Evolutionary conservation across 2,888 invertebrate genomes (phyloP), one percentile per base, ranked within the genome.

Genomic region (Congeria kusceri): DNA sequence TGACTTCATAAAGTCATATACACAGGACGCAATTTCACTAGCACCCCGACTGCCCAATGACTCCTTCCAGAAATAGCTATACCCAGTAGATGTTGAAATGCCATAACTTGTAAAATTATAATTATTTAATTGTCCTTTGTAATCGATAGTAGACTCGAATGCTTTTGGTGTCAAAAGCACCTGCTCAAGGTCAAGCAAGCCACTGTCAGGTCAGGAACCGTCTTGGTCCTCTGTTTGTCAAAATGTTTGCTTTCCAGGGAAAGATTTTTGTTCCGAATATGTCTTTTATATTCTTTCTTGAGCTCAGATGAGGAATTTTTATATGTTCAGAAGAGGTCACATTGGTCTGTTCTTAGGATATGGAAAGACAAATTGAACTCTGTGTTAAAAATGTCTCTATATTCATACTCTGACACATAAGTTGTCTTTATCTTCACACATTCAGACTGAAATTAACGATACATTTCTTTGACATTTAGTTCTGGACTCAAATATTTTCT

Each of bases 361-460:
- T 80, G 78, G 39, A 85, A 85, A 13, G 68, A 72, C 28, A 76
- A 25, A 46, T 83, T 85, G 46, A 71, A 83, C 47, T 79, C 69
- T 9, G 28, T 28, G 18, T 58, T 56, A 59, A 83, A 85, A 15
- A 85, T 73, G 18, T 65, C 44, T 39, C 77, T 65, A 47, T 77
- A 78, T 56, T 80, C 5, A 61, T 28, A 72, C 27, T 32, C 63
- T 47, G 32, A 80, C 62, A 23, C 66, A 65, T 56, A 39, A 25
- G n/a, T 32, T 27, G 1, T 63, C 49, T 18, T 66, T 25, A 64
- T 58, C 27, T n/a, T n/a, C 11, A 65, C 83, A 81, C 56, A 73
- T 44, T n/a, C 77, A 77, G 53, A 56, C 46, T n/a, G n/a, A 32
- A 83, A 83, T 0, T 83, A 44, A 3, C 53, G 15, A 49, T 79